Base-by-base conservation (phyloP, 1,140 invertebrate genomes). In the Pachypsylla venusta region DNA sequence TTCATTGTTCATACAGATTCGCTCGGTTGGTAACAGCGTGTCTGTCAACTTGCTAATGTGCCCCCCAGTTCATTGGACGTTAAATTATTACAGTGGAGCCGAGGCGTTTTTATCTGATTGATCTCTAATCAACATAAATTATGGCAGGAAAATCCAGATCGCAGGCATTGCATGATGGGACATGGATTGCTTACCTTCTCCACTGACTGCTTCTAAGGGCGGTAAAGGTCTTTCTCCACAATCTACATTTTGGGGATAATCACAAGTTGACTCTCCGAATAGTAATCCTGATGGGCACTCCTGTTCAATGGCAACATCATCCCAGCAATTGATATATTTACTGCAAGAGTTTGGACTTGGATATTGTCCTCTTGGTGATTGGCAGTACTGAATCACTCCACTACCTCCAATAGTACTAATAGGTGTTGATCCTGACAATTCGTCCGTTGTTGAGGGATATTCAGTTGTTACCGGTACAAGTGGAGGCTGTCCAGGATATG, bases 271-370 rank as follows among this genome's bases (percentile, higher is more conserved):
- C 24, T 59, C 56, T 16, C 60, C 59, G 66, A 84, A 85, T 0
- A 81, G 66, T 0, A 84, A 65, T 10, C 77, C 78, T 13, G 68
- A 67, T 0, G 81, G 80, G 63, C 82, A 85, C 12, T 75, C 72
- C 65, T 83, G 78, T 62, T 83, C 81, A 4, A 79, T 70, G 0
- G 76, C 79, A 39, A 75, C 73, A 1, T 79, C 81, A 63, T 83
- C 81, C 82, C 82, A 85, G 61, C 82, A 85, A 65, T 83, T 84
- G 0, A 84, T 61, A 66, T 80, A 85, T 64, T 75, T 78, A 22
- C 75, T 76, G 65, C 82, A 84, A 10, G 73, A 73, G 10, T 71
- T 76, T 0, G 73, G 70, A 24, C 77, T 79, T 0, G 79, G 74
- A 60, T 81, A 82, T 65, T 81, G 80, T 22, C 80, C 77, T 39